phyloP scores from a whole-genome alignment of 2,113 vertebrate species.

The Prinia subflava region DNA sequence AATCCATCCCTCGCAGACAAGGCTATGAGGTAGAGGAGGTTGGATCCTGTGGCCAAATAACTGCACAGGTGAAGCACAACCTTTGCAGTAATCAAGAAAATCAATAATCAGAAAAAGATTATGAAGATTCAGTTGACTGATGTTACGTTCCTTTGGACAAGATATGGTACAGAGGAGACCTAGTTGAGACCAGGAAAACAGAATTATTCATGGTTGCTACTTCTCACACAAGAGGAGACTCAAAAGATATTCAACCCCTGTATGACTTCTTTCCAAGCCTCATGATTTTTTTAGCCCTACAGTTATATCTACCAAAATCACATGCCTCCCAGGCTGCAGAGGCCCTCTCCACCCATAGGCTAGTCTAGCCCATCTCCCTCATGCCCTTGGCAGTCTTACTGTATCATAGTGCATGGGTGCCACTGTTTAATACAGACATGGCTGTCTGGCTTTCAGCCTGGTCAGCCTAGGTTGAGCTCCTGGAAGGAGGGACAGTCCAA shows the following conservation, averaged over 20 bases:
- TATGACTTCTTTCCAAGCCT: neutral
- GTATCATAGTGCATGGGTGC: neutral
- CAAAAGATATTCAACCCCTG: neutral
- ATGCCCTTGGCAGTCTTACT: neutral
- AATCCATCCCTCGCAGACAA: neutral
- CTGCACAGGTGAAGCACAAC: accelerated
- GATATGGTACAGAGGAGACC: neutral
- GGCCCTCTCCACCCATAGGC: neutral
- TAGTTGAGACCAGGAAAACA: neutral
- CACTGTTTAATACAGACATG: neutral
- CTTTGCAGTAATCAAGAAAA: neutral
- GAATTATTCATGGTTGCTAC: neutral
- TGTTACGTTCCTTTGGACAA: neutral
- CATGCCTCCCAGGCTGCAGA: neutral
- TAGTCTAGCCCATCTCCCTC: neutral
- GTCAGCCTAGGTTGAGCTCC: neutral
- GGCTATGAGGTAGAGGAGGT: neutral
- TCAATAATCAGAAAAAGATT: neutral
- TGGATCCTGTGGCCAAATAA: neutral
- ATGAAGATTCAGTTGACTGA: neutral
- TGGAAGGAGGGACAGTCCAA: neutral
- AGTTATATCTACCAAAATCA: neutral
- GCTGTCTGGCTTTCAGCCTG: neutral
- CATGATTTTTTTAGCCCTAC: neutral
- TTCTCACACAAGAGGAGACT: neutral